A percentile compares a stretch with the other conserved stretches of the same genome.
These are phyloP conservation scores for Sternarchorhynchus goeldii DNA, from an alignment of 2,797 vertebrate genomes.

Conservation along the genomic window DNA sequence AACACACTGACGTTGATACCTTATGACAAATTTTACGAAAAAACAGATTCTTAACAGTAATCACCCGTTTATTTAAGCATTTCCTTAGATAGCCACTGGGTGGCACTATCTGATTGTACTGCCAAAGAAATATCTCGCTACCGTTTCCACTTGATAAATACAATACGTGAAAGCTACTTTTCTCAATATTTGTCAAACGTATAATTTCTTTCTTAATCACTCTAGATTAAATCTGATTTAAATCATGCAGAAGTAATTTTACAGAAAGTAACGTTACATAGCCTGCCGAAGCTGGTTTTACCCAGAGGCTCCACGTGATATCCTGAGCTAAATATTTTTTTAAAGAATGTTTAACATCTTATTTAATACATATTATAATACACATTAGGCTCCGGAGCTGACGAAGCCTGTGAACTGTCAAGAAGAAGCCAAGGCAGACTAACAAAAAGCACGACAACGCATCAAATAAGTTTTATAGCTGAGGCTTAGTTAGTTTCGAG, in stretches of 20 bases:
- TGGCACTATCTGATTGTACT: slow-evolving; percentile 20
- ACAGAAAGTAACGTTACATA: too few relatives aligned
- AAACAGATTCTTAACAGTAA: neutral
- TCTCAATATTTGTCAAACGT: neutral
- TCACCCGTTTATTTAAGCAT: neutral
- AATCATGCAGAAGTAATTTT: too few relatives aligned
- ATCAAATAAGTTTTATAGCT: too few relatives aligned
- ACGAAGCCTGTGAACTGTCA: neutral
- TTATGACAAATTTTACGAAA: neutral
- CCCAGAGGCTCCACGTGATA: neutral
- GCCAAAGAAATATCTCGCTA: neutral
- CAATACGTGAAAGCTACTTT: neutral
- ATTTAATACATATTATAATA: neutral
- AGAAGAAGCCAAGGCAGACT: neutral
- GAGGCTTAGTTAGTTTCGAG: too few relatives aligned
- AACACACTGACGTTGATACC: too few relatives aligned
- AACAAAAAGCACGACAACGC: too few relatives aligned
- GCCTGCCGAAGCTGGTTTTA: too few relatives aligned
- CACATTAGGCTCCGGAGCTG: neutral
- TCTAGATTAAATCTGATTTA: too few relatives aligned
- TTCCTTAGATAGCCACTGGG: neutral
- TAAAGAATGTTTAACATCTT: neutral
- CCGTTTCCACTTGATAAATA: neutral
- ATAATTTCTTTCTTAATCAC: too few relatives aligned
- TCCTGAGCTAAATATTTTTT: neutral